A percentile compares a stretch with the other conserved stretches of the same genome.
phyloP scores from a whole-genome alignment of 2,888 invertebrate species.

The Melinaea menophilus region DNA sequence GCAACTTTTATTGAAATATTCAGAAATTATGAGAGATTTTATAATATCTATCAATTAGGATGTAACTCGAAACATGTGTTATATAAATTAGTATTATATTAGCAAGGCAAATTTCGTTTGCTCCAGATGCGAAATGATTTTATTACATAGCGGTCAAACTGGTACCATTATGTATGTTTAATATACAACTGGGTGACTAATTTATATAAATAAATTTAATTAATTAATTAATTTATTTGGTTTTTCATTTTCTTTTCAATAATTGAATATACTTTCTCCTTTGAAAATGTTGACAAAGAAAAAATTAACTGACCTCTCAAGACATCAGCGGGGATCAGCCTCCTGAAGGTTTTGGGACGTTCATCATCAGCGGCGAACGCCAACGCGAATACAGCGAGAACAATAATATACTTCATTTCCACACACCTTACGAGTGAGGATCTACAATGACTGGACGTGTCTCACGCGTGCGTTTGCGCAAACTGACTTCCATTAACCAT shows the following conservation, averaged over 20 bases:
- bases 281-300: neutral
- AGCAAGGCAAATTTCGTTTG: no score
- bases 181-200: no score
- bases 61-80: no score
- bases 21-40: no score
- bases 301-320: conserved; percentile 84
- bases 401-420: conserved; percentile 78
- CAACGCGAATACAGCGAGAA: conserved; percentile 71
- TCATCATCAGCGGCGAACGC: conserved; percentile 78
- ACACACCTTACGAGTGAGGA: conserved; percentile 52
- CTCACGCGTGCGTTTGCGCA: conserved; percentile 54
- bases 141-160: no score
- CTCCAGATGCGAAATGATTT: no score
- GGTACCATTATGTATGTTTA: no score
- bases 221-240: no score
- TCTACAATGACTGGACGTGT: conserved; percentile 46
- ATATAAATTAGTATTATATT: no score
- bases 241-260: no score
- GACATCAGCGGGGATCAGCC: conserved; percentile 93
- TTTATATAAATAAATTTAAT: neutral
- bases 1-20: no score
- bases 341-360: conserved; percentile 84
- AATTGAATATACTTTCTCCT: neutral
- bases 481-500: conserved; percentile 57
- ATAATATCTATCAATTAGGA: no score